A percentile compares a stretch with the other conserved stretches of the same genome.
Evolutionary conservation across 2,113 vertebrate species (phyloP).

Genomic region (Gallinago paraguaiae): DNA sequence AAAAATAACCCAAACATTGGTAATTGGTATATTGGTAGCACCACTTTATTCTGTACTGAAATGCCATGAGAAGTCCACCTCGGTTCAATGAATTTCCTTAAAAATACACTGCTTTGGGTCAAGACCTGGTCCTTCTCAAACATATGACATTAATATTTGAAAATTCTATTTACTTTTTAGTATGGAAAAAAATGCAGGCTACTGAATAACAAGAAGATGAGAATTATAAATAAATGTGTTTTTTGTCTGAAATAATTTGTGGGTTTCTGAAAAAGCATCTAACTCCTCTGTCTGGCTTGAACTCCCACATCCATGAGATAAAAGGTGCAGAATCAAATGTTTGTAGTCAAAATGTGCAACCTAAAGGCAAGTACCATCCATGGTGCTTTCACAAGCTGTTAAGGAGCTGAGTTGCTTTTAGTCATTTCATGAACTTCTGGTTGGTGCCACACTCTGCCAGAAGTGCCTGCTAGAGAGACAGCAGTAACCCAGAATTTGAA

Average conservation of each 20-base stretch:
- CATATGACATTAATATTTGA: not conserved
- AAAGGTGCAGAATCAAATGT: not conserved
- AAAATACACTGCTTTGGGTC: not conserved
- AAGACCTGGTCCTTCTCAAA: not conserved
- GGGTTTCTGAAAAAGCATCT: not conserved
- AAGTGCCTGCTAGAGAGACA: not conserved
- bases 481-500: not conserved
- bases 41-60: not conserved
- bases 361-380: not conserved
- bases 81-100: not conserved
- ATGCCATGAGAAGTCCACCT: not conserved
- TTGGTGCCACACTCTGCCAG: not conserved
- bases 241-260: not conserved
- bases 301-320: not conserved
- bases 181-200: not conserved
- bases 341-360: not conserved
- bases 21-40: not conserved
- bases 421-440: not conserved
- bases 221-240: not conserved
- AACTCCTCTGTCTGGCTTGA: not conserved
- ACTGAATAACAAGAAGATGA: not conserved
- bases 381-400: not conserved
- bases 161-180: not conserved
- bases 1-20: not conserved
- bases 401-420: not conserved